Percentiles rank a stretch among this genome's conserved stretches.
phyloP scores from a whole-genome alignment of 2,113 vertebrate genomes.

The Zosterops japonicus region DNA sequence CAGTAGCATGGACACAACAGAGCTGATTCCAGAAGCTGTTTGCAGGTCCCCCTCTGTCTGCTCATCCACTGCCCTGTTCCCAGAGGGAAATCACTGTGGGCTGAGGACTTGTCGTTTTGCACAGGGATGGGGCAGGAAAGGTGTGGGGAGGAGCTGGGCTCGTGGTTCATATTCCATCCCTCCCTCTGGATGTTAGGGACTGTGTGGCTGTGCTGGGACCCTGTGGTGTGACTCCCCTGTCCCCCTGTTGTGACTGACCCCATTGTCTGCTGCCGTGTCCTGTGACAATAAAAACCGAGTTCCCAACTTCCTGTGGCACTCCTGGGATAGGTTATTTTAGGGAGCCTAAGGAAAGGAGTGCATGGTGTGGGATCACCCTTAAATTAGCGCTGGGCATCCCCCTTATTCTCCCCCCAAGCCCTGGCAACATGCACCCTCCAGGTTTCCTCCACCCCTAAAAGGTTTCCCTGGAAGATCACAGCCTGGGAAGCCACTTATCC shows the following conservation, averaged over 20 bases:
- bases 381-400: too few relatives aligned
- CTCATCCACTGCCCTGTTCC: neutral
- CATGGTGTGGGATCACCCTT: neutral
- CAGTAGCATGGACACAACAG: rapidly evolving
- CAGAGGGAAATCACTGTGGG: rapidly evolving
- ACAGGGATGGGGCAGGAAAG: neutral
- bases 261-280: neutral
- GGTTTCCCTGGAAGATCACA: neutral
- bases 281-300: neutral
- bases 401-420: rapidly evolving
- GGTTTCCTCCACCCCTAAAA: neutral
- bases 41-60: neutral
- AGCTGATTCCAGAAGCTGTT: rapidly evolving
- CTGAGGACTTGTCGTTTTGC: neutral
- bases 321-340: neutral
- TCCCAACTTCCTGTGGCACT: neutral
- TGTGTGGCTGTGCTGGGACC: neutral
- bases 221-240: neutral
- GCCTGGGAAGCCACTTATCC: neutral
- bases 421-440: rapidly evolving
- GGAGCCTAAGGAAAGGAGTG: neutral
- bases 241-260: neutral
- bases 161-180: rapidly evolving
- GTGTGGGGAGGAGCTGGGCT: rapidly evolving
- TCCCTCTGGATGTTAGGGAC: neutral